These are phyloP conservation scores for Rhagonycha fulva DNA, from an alignment of 2,888 invertebrate genomes.

Conservation along the genomic window DNA sequence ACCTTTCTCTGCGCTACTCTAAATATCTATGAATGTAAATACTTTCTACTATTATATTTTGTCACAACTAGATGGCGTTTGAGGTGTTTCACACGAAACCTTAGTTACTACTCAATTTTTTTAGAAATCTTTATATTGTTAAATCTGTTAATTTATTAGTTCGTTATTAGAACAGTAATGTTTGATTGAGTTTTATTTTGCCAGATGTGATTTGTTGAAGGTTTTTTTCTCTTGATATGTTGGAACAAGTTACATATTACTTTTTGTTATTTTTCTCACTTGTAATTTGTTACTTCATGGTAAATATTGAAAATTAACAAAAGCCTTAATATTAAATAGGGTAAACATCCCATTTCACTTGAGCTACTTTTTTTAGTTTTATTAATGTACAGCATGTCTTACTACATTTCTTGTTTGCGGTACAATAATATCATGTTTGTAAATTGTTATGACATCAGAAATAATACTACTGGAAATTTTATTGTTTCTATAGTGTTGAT, in stretches of 20 bases:
- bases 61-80: slow-evolving; percentile 20
- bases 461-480: slow-evolving; percentile 22
- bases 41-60: slow-evolving; percentile 21
- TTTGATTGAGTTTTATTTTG: slow-evolving; percentile 22
- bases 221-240: background rate
- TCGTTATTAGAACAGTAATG: slow-evolving; percentile 21
- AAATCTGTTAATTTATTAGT: slow-evolving; percentile 31
- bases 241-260: background rate
- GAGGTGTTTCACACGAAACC: slow-evolving; percentile 18
- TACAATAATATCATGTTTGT: background rate
- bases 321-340: slow-evolving; percentile 22
- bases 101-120: slow-evolving; percentile 30
- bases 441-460: background rate
- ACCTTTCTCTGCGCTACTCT: slow-evolving; percentile 25
- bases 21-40: slow-evolving; percentile 9
- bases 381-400: slow-evolving; percentile 8
- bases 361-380: slow-evolving; percentile 6
- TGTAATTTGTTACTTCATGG: background rate
- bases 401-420: background rate
- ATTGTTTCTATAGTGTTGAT: slow-evolving; percentile 45
- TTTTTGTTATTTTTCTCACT: background rate
- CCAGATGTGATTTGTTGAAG: slow-evolving; percentile 14
- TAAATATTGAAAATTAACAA: slow-evolving; percentile 3
- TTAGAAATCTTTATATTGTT: slow-evolving; percentile 28
- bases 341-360: slow-evolving; percentile 4